Conservation (phyloP, 2,797 vertebrate genomes). For the Urophycis tenuis region DNA sequence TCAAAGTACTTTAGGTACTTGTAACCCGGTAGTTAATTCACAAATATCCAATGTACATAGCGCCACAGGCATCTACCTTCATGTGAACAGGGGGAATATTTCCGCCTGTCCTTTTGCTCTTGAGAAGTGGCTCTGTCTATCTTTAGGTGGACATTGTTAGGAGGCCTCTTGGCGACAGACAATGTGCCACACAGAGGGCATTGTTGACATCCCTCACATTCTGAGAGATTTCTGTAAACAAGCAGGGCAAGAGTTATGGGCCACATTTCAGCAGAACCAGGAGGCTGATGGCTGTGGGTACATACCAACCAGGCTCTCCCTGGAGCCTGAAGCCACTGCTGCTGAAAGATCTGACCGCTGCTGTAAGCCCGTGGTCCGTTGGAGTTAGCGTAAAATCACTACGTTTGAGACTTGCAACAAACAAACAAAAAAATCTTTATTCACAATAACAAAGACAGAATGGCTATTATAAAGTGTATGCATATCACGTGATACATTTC, state of each 20-base stretch:
- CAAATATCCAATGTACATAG: neutral
- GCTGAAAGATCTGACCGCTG: conserved; percentile 21
- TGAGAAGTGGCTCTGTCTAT: conserved; percentile 51
- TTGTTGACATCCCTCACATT: conserved; percentile 47
- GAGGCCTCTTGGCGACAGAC: conserved; percentile 49
- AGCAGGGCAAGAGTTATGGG: conserved; percentile 60
- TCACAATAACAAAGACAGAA: conserved; percentile 1
- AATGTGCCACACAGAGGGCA: conserved; percentile 58
- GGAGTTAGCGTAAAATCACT: neutral
- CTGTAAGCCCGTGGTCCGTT: neutral
- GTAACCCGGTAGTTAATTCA: neutral
- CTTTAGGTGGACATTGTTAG: conserved; percentile 62
- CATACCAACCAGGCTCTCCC: conserved; percentile 55
- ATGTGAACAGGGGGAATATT: conserved; percentile 43
- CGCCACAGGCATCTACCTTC: conserved; percentile 39
- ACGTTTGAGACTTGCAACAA: neutral
- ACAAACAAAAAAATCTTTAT: conserved; percentile 26
- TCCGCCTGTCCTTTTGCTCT: neutral
- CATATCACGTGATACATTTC: neutral
- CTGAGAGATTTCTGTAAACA: conserved; percentile 63
- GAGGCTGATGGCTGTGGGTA: conserved; percentile 46
- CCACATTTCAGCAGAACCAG: conserved; percentile 55
- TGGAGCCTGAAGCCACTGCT: neutral
- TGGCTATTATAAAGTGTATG: conserved; percentile 1
- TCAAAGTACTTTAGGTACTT: neutral